These are phyloP conservation scores for Sinocyclocheilus anophthalmus DNA, from an alignment of 2,113 vertebrate genomes.

Conservation along the genomic window DNA sequence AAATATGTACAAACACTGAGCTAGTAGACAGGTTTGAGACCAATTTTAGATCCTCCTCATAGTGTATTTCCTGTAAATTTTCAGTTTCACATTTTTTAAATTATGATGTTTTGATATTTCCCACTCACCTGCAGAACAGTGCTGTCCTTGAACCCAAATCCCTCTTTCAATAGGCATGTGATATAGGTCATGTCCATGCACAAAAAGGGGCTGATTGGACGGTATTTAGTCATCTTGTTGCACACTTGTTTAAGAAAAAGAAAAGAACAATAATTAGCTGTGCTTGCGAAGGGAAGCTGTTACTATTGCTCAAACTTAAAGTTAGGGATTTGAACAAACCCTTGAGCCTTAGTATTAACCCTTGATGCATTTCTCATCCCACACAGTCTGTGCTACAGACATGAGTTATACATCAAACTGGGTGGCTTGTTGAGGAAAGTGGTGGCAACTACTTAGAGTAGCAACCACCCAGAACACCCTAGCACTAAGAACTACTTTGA, in stretches of 20 bases:
- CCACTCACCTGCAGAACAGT: conserved; percentile 86
- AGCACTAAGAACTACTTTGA: neutral
- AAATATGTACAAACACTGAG: too few species aligned
- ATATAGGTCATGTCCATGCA: conserved; percentile 99
- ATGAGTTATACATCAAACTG: neutral
- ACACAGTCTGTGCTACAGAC: neutral
- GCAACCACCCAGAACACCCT: neutral
- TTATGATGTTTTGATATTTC: neutral
- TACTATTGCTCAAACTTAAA: conserved; percentile 22
- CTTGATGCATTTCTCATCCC: conserved; percentile 2
- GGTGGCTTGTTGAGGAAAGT: neutral
- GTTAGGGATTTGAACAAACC: neutral
- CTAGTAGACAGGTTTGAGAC: neutral
- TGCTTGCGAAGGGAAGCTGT: neutral
- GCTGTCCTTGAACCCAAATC: conserved; percentile 92
- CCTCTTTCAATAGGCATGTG: conserved; percentile 92
- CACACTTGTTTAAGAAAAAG: conserved; percentile 80
- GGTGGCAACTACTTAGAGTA: neutral
- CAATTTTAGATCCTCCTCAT: neutral
- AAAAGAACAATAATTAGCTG: conserved; percentile 11
- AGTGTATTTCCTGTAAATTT: neutral
- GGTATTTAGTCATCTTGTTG: conserved; percentile 89
- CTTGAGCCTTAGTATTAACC: neutral
- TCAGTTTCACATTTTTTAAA: neutral
- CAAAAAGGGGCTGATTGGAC: conserved; percentile 88